phyloP scores from a whole-genome alignment of 2,888 invertebrate genomes.

The Aethes cnicana region DNA sequence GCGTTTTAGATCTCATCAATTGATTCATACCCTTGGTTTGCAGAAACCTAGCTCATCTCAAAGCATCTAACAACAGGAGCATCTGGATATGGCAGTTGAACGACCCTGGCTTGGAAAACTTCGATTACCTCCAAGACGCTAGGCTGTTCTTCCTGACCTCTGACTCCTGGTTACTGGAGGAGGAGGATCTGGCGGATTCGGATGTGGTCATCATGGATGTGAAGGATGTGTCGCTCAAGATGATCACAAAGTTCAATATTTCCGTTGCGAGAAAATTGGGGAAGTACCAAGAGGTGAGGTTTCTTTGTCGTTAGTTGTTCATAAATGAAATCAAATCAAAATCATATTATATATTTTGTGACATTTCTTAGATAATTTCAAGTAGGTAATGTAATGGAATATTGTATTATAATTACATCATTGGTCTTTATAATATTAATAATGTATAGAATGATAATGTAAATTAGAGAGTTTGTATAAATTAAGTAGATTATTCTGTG shows the following conservation, averaged over 20 bases:
- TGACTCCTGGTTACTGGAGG: slow-evolving; percentile 59
- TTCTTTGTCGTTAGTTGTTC: too few relatives aligned
- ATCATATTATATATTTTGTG: too few relatives aligned
- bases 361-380: too few relatives aligned
- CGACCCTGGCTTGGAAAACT: slow-evolving; percentile 66
- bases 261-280: slow-evolving; percentile 84
- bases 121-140: slow-evolving; percentile 62
- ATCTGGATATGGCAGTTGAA: slow-evolving; percentile 74
- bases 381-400: too few relatives aligned
- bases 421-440: too few relatives aligned
- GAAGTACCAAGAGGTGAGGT: slow-evolving; percentile 84
- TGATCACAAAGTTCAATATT: slow-evolving; percentile 83
- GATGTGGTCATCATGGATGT: slow-evolving; percentile 65
- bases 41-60: slow-evolving; percentile 61
- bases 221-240: slow-evolving; percentile 65
- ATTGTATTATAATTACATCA: too few relatives aligned
- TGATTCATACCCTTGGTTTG: too few relatives aligned
- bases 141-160: slow-evolving; percentile 58
- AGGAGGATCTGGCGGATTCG: slow-evolving; percentile 47
- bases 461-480: too few relatives aligned
- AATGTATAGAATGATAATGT: too few relatives aligned
- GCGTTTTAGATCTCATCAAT: too few relatives aligned
- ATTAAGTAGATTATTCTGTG: too few relatives aligned
- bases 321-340: too few relatives aligned
- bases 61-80: slow-evolving; percentile 51